Percentiles rank a stretch among this genome's conserved stretches.
phyloP scores from a whole-genome alignment of 2,113 vertebrate species.

The Ploceus nigricollis region DNA sequence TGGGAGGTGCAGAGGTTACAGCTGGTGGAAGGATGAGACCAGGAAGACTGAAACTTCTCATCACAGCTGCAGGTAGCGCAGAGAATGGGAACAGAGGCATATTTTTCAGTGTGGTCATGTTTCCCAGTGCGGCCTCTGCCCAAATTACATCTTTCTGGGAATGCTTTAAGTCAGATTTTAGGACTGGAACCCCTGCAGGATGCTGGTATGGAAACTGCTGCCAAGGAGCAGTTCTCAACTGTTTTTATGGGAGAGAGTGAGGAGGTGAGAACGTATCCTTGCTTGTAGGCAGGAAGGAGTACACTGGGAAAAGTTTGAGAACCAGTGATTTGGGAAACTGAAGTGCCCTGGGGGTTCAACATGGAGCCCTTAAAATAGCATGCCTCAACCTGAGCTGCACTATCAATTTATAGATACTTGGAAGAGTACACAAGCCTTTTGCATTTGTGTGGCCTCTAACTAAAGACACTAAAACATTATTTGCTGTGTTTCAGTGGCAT shows the following conservation, averaged over 20 bases:
- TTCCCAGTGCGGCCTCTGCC: background rate
- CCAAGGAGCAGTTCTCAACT: background rate
- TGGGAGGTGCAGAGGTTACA: background rate
- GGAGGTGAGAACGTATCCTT: background rate
- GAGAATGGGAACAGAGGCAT: background rate
- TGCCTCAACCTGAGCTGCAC: slow-evolving; percentile 23
- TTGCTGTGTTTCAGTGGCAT: slow-evolving; percentile 27
- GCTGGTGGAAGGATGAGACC: background rate
- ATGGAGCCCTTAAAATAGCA: background rate
- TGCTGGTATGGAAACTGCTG: background rate
- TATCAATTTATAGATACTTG: slow-evolving; percentile 14
- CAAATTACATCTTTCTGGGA: background rate
- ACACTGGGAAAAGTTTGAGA: background rate
- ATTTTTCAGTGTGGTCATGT: background rate
- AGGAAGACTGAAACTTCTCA: background rate
- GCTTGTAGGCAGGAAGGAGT: slow-evolving; percentile 4
- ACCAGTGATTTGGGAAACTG: background rate
- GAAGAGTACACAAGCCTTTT: background rate
- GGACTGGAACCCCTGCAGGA: background rate
- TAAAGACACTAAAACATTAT: slow-evolving; percentile 3
- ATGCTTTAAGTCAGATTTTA: background rate
- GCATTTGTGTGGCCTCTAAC: background rate
- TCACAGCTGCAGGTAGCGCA: background rate
- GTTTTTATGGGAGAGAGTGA: background rate
- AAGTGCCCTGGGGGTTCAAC: background rate